Conservation (phyloP, 2,888 invertebrate genomes). For the Synanthedon andrenaeformis region DNA sequence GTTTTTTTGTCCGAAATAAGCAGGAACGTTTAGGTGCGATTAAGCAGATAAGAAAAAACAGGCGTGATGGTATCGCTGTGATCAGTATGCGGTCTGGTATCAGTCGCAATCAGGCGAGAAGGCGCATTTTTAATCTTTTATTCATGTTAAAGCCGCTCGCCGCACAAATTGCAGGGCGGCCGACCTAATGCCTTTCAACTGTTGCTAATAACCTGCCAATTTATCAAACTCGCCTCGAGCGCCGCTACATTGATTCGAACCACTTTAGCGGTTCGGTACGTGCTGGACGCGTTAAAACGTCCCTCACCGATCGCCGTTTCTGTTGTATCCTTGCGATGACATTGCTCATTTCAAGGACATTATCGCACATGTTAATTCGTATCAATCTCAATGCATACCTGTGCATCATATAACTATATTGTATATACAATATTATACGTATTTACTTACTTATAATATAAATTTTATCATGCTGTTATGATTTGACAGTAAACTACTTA, state of each 20-base stretch:
- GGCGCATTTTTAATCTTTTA: conserved; percentile 59
- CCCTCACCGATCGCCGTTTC: conserved; percentile 17
- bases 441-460: too few relatives aligned
- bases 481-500: too few relatives aligned
- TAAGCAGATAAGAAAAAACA: conserved; percentile 15
- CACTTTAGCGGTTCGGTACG: conserved; percentile 22
- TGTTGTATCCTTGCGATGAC: conserved; percentile 5
- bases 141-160: conserved; percentile 46
- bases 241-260: conserved; percentile 28
- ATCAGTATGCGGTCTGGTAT: conserved; percentile 37
- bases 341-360: conserved; percentile 4
- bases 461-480: too few relatives aligned
- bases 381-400: conserved; percentile 1
- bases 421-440: too few relatives aligned
- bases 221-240: conserved; percentile 60
- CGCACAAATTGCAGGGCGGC: conserved; percentile 66
- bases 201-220: conserved; percentile 71
- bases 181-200: conserved; percentile 69
- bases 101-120: conserved; percentile 47
- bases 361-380: conserved; percentile 1
- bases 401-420: not conserved
- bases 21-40: conserved; percentile 10
- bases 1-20: too few relatives aligned
- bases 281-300: conserved; percentile 21
- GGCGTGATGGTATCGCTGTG: conserved; percentile 25